Evolutionary conservation across 1,140 invertebrate genomes (phyloP), one percentile per base, ranked within the genome.

Genomic region (Brachystomella parvula): DNA sequence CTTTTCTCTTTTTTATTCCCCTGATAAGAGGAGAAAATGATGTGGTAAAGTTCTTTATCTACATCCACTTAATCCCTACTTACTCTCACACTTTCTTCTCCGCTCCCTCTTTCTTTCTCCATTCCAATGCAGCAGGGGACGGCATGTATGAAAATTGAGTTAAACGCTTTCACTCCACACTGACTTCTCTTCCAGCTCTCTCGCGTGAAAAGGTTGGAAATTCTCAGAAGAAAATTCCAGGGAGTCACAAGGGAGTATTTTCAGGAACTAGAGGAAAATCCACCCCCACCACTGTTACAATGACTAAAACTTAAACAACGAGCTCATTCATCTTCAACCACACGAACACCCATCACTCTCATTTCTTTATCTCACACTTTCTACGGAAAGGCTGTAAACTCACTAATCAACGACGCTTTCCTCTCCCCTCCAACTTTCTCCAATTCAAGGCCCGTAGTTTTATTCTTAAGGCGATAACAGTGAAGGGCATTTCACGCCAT

Each of bases 131-230:
- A 61, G 30, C 19, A 49, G n/a, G n/a, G n/a, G n/a, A n/a, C n/a
- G n/a, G n/a, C 33, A 24, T 47, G 47, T 69, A 69, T 70, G 69
- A 65, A 71, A 71, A 71, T 71, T 68, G 69, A 71, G 69, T 71
- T 71, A 71, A 71, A 71, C 66, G 69, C 29, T 70, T 67, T 33
- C 61, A 57, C 65, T 47, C 33, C 29, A 28, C 44, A 26, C 19
- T 3, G 49, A 33, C 61, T 62, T 59, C 59, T 47, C 65, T 60
- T 39, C 30, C 58, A 65, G 57, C 28, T 24, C 29, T 31, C 1
- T 3, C 17, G 32, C 31, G 29, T 12, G 39, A 17, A 60, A n/a
- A 44, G 24, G 49, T 53, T 53, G 49, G 49, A 53, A 44, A 44
- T 44, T 12, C n/a, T 60, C 17, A 29, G 6, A 60, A 29, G 49